Evolutionary conservation across 2,113 vertebrate genomes (phyloP).

Genomic region (Triplophysa siluroides): DNA sequence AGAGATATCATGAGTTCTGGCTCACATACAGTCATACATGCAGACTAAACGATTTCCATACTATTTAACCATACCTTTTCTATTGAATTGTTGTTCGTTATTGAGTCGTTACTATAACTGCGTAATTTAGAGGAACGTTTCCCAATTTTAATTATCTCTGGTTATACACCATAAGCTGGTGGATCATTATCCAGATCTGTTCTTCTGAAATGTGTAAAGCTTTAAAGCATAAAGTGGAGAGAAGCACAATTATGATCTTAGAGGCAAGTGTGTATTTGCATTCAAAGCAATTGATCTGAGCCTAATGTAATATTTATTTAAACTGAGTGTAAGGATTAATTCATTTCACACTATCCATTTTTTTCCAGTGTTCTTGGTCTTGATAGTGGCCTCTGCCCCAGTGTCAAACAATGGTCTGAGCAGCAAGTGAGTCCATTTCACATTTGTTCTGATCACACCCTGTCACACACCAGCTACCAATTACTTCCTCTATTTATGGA

Average conservation of each 20-base stretch:
- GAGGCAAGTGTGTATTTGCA: slow-evolving; percentile 28
- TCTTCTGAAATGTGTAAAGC: not conserved
- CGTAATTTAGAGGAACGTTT: slow-evolving; percentile 87
- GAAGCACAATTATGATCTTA: slow-evolving; percentile 14
- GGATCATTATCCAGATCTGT: slow-evolving; percentile 50
- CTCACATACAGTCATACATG: slow-evolving; percentile 48
- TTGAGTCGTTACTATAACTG: slow-evolving; percentile 92
- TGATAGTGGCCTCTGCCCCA: slow-evolving; percentile 21
- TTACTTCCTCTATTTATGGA: not conserved
- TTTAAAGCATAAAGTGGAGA: not conserved
- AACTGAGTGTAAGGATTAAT: not conserved
- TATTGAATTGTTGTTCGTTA: slow-evolving; percentile 68
- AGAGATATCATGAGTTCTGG: slow-evolving; percentile 19
- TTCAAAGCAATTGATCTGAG: not conserved
- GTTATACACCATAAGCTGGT: slow-evolving; percentile 84
- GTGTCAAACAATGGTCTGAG: not conserved
- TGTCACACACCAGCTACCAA: not conserved
- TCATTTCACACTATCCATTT: not conserved
- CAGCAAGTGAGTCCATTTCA: slow-evolving; percentile 20
- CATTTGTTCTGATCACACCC: slow-evolving; percentile 2
- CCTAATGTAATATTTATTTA: not conserved
- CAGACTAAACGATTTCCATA: slow-evolving; percentile 89
- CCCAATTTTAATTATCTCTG: slow-evolving; percentile 90
- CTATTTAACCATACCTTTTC: slow-evolving; percentile 93
- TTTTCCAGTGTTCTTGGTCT: slow-evolving; percentile 51